These are phyloP conservation scores for Metopia argyrocephala DNA, from an alignment of 2,888 invertebrate species.

Conservation along the genomic window DNA sequence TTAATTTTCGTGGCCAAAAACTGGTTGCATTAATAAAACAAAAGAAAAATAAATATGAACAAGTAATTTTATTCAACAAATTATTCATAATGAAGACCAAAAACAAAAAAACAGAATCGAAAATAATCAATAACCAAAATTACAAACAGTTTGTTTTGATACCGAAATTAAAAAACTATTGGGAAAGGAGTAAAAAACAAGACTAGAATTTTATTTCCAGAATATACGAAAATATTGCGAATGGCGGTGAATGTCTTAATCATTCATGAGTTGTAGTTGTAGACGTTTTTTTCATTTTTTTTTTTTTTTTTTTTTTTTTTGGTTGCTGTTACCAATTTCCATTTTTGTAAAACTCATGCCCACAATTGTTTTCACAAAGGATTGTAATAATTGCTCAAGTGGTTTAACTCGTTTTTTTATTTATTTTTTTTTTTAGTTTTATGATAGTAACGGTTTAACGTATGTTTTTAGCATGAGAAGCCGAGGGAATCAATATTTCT, in stretches of 20 bases:
- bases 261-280: not conserved
- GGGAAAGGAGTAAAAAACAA: not conserved
- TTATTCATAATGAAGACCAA: conserved; percentile 43
- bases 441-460: conserved; percentile 34
- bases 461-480: not conserved
- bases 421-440: conserved; percentile 23
- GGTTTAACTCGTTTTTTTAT: conserved; percentile 52
- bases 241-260: not conserved
- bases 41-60: not conserved
- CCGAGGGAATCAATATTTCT: not conserved
- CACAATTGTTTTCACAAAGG: conserved; percentile 34
- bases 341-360: not conserved
- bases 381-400: conserved; percentile 40
- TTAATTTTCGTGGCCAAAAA: conserved; percentile 16
- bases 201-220: conserved; percentile 21
- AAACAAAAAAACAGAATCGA: not conserved
- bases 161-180: conserved; percentile 1
- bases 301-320: not conserved
- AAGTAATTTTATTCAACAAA: conserved; percentile 14
- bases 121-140: not conserved
- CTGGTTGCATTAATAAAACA: not conserved
- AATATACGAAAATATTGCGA: conserved; percentile 1
- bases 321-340: not conserved
- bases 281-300: not conserved
- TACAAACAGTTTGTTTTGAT: not conserved